These are phyloP conservation scores for Cyanistes caeruleus DNA, from an alignment of 2,113 vertebrate species.

Conservation along the genomic window DNA sequence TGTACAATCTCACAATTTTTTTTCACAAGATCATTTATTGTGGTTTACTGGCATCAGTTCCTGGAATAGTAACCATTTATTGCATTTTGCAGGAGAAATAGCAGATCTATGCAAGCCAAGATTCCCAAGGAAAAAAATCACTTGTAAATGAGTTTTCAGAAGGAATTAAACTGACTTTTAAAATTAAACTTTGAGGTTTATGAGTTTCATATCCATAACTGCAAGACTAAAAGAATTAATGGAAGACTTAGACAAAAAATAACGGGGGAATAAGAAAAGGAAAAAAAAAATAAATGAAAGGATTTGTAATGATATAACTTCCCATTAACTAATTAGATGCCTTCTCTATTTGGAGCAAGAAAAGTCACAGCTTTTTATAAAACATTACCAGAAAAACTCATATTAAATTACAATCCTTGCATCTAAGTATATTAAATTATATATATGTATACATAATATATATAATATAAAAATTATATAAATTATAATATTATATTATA, in stretches of 20 bases:
- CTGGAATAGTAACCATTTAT: background rate
- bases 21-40: background rate
- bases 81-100: background rate
- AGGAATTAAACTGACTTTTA: background rate
- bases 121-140: background rate
- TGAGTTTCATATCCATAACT: background rate
- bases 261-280: fast-evolving
- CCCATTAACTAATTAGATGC: background rate
- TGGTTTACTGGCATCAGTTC: background rate
- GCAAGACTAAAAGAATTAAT: background rate
- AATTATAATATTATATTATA: too few relatives aligned
- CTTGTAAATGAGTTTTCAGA: background rate
- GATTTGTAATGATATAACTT: background rate
- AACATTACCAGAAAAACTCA: fast-evolving
- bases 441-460: too few relatives aligned
- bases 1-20: background rate
- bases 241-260: background rate
- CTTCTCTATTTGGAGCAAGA: background rate
- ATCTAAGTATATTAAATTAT: background rate
- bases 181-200: too few relatives aligned
- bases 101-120: background rate
- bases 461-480: too few relatives aligned
- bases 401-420: background rate
- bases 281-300: background rate
- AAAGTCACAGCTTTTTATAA: background rate